phyloP scores from a whole-genome alignment of 2,797 vertebrate genomes.

The Molossus molossus region DNA sequence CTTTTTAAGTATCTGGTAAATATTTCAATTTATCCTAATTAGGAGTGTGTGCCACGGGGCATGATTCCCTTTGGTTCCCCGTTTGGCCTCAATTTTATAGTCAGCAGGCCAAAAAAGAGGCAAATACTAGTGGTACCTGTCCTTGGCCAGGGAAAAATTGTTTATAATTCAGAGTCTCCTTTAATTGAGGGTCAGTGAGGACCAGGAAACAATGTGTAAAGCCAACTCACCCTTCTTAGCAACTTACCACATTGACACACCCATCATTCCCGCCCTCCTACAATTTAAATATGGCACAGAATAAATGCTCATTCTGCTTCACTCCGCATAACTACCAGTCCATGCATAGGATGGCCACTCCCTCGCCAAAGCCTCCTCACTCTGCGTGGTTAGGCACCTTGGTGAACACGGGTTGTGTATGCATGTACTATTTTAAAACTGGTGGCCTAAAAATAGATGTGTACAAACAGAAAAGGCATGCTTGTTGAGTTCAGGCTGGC shows the following conservation, averaged over 20 bases:
- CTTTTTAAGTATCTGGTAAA: slow-evolving; percentile 37
- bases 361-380: neutral
- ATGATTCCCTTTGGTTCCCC: neutral
- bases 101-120: slow-evolving; percentile 15
- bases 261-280: slow-evolving; percentile 11
- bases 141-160: neutral
- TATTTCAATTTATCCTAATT: slow-evolving; percentile 39
- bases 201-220: slow-evolving; percentile 21
- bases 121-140: neutral
- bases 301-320: slow-evolving; percentile 6
- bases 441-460: slow-evolving; percentile 74
- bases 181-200: slow-evolving; percentile 22
- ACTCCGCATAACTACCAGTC: neutral
- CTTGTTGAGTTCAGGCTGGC: slow-evolving; percentile 50
- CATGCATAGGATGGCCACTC: neutral
- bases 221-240: slow-evolving; percentile 4
- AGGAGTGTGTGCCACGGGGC: neutral
- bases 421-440: slow-evolving; percentile 70
- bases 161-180: neutral
- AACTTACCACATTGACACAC: neutral
- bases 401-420: neutral
- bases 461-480: slow-evolving; percentile 67
- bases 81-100: slow-evolving; percentile 38
- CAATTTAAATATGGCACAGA: slow-evolving; percentile 64
- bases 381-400: neutral